phyloP scores from a whole-genome alignment of 2,797 vertebrate genomes.

The Enteromius treurensis region DNA sequence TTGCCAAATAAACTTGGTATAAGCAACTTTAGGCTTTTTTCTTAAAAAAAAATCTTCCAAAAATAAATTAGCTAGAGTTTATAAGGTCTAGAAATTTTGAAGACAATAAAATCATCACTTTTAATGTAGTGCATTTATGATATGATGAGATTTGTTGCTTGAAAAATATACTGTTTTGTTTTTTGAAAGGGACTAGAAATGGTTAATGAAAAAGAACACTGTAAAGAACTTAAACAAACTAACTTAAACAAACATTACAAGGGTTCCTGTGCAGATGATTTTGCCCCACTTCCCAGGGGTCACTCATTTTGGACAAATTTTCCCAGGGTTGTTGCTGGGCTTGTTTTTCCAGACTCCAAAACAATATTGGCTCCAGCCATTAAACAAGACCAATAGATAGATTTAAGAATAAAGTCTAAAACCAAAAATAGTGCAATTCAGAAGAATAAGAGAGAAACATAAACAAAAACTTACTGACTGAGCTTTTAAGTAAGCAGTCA shows the following conservation, averaged over 20 bases:
- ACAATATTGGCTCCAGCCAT: background rate
- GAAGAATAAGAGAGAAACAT: background rate
- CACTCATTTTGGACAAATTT: background rate
- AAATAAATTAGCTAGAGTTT: background rate
- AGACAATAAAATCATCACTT: background rate
- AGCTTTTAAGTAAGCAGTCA: background rate
- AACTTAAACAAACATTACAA: too few relatives aligned
- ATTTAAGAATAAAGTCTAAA: background rate
- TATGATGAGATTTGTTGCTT: background rate
- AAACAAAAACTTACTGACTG: background rate
- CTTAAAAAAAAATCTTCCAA: background rate
- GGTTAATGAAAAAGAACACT: background rate
- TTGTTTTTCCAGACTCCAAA: background rate
- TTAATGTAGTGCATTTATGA: background rate
- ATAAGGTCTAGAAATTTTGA: background rate
- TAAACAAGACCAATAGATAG: slow-evolving; percentile 1
- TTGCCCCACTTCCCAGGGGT: too few relatives aligned
- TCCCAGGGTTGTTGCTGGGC: background rate
- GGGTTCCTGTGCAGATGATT: too few relatives aligned
- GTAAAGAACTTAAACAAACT: too few relatives aligned
- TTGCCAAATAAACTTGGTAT: background rate
- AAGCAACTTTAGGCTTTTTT: background rate
- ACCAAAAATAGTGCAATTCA: background rate
- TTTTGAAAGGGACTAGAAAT: background rate
- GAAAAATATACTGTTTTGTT: background rate